Percentiles rank a stretch among this genome's conserved stretches.
Conservation (phyloP, 1,140 invertebrate species). For the Mamestra configurata region DNA sequence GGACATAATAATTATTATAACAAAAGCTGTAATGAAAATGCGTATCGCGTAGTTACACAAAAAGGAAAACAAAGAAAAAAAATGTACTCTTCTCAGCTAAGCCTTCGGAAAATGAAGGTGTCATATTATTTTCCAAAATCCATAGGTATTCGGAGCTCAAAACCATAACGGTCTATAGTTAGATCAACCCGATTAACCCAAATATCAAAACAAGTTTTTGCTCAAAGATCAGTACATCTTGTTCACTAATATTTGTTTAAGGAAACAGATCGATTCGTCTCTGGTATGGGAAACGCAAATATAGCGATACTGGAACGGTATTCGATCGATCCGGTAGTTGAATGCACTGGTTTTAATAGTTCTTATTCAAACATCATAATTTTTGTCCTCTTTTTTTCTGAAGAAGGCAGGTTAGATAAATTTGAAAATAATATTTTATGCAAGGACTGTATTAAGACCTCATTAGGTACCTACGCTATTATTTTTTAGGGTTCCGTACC, state of each 20-base stretch:
- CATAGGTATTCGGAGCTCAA: neutral
- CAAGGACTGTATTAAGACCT: too few relatives aligned
- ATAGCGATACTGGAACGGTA: neutral
- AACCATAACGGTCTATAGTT: neutral
- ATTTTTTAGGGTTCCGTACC: too few relatives aligned
- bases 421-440: too few relatives aligned
- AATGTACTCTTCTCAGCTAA: too few relatives aligned
- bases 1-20: too few relatives aligned
- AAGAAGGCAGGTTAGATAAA: too few relatives aligned
- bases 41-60: too few relatives aligned
- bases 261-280: neutral
- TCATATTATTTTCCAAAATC: neutral
- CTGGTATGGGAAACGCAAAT: neutral
- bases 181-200: neutral
- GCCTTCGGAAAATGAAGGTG: neutral
- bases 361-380: too few relatives aligned
- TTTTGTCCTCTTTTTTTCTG: neutral
- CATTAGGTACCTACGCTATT: too few relatives aligned
- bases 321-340: neutral
- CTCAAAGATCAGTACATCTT: neutral
- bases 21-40: too few relatives aligned
- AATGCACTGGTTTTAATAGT: neutral
- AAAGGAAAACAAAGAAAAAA: too few relatives aligned
- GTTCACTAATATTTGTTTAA: neutral
- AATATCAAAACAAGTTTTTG: neutral